phyloP scores from a whole-genome alignment of 2,113 vertebrate species.

The Hydrolagus affinis region DNA sequence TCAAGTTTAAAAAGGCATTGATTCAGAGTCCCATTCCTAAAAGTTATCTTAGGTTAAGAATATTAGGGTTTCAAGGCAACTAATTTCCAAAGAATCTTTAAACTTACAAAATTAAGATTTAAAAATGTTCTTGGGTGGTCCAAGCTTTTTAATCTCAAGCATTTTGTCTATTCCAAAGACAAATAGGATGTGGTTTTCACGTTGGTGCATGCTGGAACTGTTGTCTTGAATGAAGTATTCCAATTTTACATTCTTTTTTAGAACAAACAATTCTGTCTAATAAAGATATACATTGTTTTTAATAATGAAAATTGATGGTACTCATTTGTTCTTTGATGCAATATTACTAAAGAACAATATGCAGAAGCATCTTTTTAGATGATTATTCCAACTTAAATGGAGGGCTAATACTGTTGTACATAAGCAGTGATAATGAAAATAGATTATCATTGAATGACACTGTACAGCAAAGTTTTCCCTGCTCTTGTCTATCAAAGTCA shows the following conservation, averaged over 20 bases:
- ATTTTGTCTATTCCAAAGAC: background rate
- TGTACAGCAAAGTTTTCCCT: background rate
- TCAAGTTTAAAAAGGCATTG: too few relatives aligned
- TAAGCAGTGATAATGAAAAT: background rate
- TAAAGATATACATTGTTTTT: too few relatives aligned
- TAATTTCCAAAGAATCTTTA: too few relatives aligned
- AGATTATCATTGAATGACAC: background rate
- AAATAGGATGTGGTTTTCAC: background rate
- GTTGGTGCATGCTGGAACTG: background rate
- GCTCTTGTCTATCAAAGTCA: background rate
- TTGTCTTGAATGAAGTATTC: too few relatives aligned
- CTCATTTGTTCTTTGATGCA: background rate
- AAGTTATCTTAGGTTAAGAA: too few relatives aligned
- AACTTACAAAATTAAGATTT: too few relatives aligned
- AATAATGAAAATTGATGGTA: background rate
- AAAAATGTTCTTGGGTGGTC: too few relatives aligned
- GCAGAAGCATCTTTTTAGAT: background rate
- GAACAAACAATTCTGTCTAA: background rate
- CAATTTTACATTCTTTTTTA: background rate
- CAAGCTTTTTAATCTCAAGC: too few relatives aligned
- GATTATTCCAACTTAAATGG: background rate
- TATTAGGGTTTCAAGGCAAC: too few relatives aligned
- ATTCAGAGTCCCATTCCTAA: too few relatives aligned
- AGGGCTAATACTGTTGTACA: slow-evolving; percentile 6
- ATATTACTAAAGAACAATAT: background rate